Percentiles rank a stretch among this genome's conserved stretches.
Evolutionary conservation across 2,888 invertebrate genomes (phyloP).

Genomic region (Sminthurinus aureus): DNA sequence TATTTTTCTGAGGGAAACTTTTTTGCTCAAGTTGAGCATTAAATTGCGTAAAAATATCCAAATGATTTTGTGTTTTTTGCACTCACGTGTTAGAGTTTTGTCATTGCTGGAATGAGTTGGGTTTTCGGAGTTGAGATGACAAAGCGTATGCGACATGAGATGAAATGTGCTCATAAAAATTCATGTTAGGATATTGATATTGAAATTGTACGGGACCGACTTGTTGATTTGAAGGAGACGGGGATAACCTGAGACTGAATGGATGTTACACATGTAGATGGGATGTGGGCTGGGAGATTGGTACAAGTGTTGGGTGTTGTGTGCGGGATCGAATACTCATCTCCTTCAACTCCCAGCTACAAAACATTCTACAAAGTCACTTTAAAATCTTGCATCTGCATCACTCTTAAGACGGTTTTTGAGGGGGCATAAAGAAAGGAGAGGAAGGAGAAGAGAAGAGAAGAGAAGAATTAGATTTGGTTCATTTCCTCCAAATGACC

Average conservation of each 20-base stretch:
- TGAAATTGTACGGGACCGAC: not conserved
- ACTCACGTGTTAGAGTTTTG: too few relatives aligned
- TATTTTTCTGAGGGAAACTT: too few relatives aligned
- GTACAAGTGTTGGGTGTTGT: not conserved
- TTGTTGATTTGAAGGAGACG: conserved; percentile 9
- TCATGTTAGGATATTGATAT: too few relatives aligned
- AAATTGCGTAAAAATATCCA: too few relatives aligned
- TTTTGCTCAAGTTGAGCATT: too few relatives aligned
- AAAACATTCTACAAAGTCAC: not conserved
- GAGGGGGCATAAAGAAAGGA: not conserved
- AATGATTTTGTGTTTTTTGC: too few relatives aligned
- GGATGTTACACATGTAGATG: not conserved
- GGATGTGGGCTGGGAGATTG: not conserved
- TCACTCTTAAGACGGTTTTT: not conserved
- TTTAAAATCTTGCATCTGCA: conserved; percentile 11
- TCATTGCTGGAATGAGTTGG: too few relatives aligned
- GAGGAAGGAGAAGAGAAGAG: not conserved
- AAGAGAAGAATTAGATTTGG: conserved; percentile 32
- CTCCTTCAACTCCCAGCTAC: not conserved
- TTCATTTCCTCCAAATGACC: conserved; percentile 42
- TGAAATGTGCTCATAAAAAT: too few relatives aligned
- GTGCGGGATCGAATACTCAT: not conserved
- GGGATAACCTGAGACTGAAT: not conserved
- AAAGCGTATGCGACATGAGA: too few relatives aligned
- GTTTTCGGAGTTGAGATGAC: too few relatives aligned